phyloP scores from a whole-genome alignment of 2,113 vertebrate genomes.

The Athene noctua region DNA sequence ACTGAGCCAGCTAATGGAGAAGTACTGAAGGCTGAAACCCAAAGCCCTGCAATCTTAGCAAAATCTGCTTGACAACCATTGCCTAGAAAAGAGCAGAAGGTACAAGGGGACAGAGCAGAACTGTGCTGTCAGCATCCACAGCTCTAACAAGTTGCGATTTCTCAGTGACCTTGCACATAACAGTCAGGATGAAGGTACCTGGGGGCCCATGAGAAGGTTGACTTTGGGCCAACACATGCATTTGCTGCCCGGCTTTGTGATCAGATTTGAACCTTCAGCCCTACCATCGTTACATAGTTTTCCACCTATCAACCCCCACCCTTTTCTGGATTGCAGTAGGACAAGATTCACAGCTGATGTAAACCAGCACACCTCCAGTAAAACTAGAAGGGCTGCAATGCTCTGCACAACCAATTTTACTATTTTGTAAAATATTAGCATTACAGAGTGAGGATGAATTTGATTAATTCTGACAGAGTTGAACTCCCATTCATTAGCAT shows the following conservation, averaged over 20 bases:
- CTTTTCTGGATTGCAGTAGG: background rate
- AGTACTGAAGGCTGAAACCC: background rate
- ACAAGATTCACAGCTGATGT: background rate
- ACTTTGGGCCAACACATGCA: background rate
- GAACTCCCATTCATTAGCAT: background rate
- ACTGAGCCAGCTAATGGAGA: background rate
- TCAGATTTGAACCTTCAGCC: background rate
- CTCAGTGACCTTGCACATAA: rapidly evolving
- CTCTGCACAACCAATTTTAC: background rate
- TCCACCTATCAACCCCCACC: rapidly evolving
- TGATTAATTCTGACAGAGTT: background rate
- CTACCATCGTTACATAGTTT: rapidly evolving
- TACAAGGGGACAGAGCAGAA: background rate
- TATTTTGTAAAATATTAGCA: background rate
- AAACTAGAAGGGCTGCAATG: background rate
- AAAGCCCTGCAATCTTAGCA: background rate
- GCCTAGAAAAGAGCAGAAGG: background rate
- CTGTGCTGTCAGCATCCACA: rapidly evolving
- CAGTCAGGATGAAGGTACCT: rapidly evolving
- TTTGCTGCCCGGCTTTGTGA: background rate
- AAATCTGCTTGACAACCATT: rapidly evolving
- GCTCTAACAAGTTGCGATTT: background rate
- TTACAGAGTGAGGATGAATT: background rate
- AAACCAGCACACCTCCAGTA: background rate
- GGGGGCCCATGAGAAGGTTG: background rate